A percentile compares a stretch with the other conserved stretches of the same genome.
Conservation (phyloP, 2,113 vertebrate species). For the Planiliza haematocheilus region DNA sequence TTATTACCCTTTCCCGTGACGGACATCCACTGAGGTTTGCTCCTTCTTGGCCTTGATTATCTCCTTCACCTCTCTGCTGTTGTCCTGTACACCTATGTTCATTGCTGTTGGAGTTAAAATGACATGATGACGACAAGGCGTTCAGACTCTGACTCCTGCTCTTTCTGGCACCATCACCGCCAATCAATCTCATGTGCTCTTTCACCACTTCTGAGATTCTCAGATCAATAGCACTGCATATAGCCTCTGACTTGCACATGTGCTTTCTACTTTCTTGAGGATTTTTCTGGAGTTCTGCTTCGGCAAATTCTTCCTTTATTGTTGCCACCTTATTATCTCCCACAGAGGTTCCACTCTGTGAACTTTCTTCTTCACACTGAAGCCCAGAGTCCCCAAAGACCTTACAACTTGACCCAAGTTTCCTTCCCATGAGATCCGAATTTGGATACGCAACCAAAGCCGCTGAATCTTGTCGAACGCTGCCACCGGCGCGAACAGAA, state of each 20-base stretch:
- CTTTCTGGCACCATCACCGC: slow-evolving; percentile 14
- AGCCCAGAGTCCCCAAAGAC: slow-evolving; percentile 8
- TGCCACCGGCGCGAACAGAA: slow-evolving; percentile 29
- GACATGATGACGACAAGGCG: slow-evolving; percentile 20
- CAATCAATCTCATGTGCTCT: slow-evolving; percentile 67
- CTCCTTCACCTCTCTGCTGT: slow-evolving; percentile 8
- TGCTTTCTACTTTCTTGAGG: slow-evolving; percentile 44
- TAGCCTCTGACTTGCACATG: slow-evolving; percentile 59
- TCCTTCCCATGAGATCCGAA: slow-evolving; percentile 14
- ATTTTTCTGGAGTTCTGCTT: background rate
- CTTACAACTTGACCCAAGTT: slow-evolving; percentile 16
- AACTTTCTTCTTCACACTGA: slow-evolving; percentile 1
- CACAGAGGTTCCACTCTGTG: slow-evolving; percentile 6
- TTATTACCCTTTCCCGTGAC: background rate
- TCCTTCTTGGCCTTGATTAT: slow-evolving; percentile 28
- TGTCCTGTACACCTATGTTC: slow-evolving; percentile 7
- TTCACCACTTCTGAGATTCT: slow-evolving; percentile 83
- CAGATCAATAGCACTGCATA: slow-evolving; percentile 75
- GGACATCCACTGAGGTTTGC: background rate
- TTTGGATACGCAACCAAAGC: slow-evolving; percentile 14
- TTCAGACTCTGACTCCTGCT: slow-evolving; percentile 40
- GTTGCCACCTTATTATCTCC: slow-evolving; percentile 8
- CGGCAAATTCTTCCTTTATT: slow-evolving; percentile 18
- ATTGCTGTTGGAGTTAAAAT: slow-evolving; percentile 26
- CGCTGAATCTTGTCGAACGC: background rate